Conservation (phyloP, 2,888 invertebrate species). For the Heliconius aoede region DNA sequence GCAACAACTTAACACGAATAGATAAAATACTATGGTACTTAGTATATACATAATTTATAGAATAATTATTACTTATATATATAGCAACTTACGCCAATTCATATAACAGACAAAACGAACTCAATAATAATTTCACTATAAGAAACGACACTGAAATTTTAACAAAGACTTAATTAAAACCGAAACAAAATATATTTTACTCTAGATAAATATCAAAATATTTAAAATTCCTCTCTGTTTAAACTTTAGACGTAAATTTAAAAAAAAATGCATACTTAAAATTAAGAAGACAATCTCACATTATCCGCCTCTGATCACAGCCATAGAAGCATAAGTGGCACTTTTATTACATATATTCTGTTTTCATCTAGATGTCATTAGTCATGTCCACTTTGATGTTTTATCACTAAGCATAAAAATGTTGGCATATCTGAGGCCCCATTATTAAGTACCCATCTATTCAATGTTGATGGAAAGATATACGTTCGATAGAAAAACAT, state of each 20-base stretch:
- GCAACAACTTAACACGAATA: too few species aligned
- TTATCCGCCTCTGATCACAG: conserved; percentile 50
- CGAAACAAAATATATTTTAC: background rate
- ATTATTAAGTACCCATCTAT: conserved; percentile 64
- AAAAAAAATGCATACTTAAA: conserved; percentile 17
- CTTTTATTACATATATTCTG: conserved; percentile 76
- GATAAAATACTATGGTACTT: too few species aligned
- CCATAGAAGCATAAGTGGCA: conserved; percentile 72
- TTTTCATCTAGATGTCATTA: conserved; percentile 79
- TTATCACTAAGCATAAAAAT: conserved; percentile 74
- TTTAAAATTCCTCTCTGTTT: background rate
- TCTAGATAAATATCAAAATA: background rate
- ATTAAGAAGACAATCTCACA: background rate
- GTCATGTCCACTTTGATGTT: conserved; percentile 77
- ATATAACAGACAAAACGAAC: too few species aligned
- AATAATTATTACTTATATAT: too few species aligned
- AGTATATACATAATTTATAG: too few species aligned
- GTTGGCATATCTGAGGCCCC: conserved; percentile 63
- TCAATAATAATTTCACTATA: too few species aligned
- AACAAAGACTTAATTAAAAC: background rate
- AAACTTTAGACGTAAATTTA: too few species aligned
- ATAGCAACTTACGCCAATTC: too few species aligned
- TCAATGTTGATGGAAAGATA: conserved; percentile 62
- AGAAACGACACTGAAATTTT: too few species aligned
- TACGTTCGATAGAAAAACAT: conserved; percentile 57